Base-by-base conservation (phyloP, 2,797 vertebrate species). In the Gambelia wislizenii region DNA sequence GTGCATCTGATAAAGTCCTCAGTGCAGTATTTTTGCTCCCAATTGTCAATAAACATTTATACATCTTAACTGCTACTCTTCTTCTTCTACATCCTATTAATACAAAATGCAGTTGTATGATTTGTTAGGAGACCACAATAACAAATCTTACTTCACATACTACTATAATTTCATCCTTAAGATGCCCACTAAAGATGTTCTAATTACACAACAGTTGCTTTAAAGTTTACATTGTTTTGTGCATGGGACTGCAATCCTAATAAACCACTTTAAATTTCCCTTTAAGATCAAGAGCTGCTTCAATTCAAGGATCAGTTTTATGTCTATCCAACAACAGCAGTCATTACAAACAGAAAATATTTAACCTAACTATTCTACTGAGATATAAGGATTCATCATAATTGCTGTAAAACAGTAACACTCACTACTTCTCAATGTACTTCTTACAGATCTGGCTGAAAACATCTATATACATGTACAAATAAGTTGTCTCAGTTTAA, bases 61-160 rank as follows among this genome's bases (percentile, higher is more conserved):
- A 14, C 1, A 93, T 59, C 89, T 94, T 90, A 94, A 91, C 39
- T 83, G 91, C 86, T 92, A 91, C 69, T 94, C 91, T 91, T 93
- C 86, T 0, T 85, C 91, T 91, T 92, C 91, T 92, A 94, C 0
- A 0, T 86, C 70, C 92, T 93, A 89, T 87, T 81, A 82, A 92
- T 89, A 92, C 89, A 91, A 88, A 64, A 89, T 59, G 79, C 83
- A 94, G 94, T 92, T 61, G 94, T 90, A 91, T 69, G 83, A 93
- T 90, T 94, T 93, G 90, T 93, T 22, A 93, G 44, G 36, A 64
- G 9, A 3, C 20, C 54, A 36, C n/a, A 16, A 30, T 52, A 69
- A 44, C 7, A 84, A 75, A 22, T 96, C 93, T 89, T 92, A 91
- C 86, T 95, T 93, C 77, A 87, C 93, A 95, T 95, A 94, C 8